Evolutionary conservation across 2,113 vertebrate species (phyloP), one percentile per base, ranked within the genome.

Genomic region (Nibea albiflora): DNA sequence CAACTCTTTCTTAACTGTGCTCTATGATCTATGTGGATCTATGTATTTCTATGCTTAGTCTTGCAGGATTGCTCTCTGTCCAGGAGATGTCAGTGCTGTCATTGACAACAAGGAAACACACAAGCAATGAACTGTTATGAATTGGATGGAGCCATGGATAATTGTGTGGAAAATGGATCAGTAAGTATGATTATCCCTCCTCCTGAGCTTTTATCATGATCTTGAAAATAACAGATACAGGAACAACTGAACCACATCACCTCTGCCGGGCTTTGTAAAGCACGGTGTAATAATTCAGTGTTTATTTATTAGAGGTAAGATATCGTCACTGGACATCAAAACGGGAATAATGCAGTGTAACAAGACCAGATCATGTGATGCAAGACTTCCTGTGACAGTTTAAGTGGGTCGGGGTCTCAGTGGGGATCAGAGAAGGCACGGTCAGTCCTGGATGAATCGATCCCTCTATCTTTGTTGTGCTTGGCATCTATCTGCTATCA

Each of bases 11-110:
- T 4, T 24, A 19, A 39, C 24, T 22, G 16, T 44, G 31, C 24
- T 24, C 24, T 26, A 39, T 39, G 35, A 39, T 39, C 35, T 39
- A 31, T 31, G 31, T 4, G 17, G 17, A 39, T n/a, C 16, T 42
- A 4, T 31, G 1, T 24, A 15, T 28, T 11, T 39, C 52, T 17
- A 1, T 11, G 4, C 39, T 58, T 4, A 19, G 31, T 54, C 35
- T 20, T 81, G 58, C 47, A 80, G 24, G 50, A 35, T 39, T 47
- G n/a, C 9, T 31, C 4, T 54, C 16, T 28, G 56, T 86, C 89
- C 90, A 91, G 79, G 11, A 91, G 92, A 72, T 84, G 90, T 82
- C 92, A 90, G 70, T 28, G 26, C 42, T 67, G 26, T 50, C 47
- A 16, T 60, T 35, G 20, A 60, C 0, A 61, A 47, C 8, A 47